phyloP scores from a whole-genome alignment of 2,113 vertebrate genomes.

The Sphyrna mokarran region DNA sequence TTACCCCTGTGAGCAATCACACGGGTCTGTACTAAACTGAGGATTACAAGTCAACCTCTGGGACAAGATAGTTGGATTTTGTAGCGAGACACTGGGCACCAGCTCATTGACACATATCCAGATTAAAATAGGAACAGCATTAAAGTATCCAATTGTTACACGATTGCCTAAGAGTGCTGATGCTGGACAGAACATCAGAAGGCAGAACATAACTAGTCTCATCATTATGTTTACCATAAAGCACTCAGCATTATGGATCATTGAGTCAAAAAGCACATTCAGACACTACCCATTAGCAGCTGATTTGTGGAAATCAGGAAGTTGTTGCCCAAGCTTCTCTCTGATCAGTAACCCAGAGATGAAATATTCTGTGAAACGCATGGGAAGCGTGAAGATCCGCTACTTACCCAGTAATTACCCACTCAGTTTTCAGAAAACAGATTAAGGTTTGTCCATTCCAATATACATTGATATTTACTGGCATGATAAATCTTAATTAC shows the following conservation, averaged over 20 bases:
- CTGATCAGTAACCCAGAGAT: background rate
- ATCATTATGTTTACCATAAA: background rate
- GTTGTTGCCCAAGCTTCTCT: background rate
- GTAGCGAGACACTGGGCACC: background rate
- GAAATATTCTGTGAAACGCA: background rate
- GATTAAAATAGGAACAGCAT: background rate
- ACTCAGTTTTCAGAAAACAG: background rate
- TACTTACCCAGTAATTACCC: background rate
- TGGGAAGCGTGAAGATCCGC: background rate
- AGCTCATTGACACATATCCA: background rate
- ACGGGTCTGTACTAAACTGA: background rate
- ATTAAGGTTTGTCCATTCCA: background rate
- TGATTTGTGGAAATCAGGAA: background rate
- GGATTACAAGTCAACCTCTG: background rate
- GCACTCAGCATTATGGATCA: background rate
- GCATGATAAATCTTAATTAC: background rate
- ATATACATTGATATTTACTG: background rate
- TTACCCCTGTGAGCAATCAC: background rate
- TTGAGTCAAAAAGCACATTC: background rate
- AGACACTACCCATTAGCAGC: background rate
- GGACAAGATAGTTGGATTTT: background rate
- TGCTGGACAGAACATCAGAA: background rate
- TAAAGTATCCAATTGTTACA: background rate
- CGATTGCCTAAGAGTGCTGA: background rate
- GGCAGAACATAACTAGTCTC: background rate